Percentiles rank a stretch among this genome's conserved stretches.
These are phyloP conservation scores for Oryzias woworae DNA, from an alignment of 2,113 vertebrate species.

Conservation along the genomic window DNA sequence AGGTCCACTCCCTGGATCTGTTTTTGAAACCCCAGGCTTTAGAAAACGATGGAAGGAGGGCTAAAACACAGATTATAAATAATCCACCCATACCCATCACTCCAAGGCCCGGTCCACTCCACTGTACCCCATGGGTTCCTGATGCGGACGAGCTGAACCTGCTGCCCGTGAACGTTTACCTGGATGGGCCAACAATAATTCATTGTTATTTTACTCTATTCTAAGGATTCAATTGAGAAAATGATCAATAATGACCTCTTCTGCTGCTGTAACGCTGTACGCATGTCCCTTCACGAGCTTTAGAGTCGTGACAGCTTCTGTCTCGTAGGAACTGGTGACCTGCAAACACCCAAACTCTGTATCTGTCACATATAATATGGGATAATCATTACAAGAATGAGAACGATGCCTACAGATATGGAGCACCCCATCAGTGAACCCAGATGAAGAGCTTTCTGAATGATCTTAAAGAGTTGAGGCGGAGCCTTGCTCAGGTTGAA, in stretches of 20 bases:
- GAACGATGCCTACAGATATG: slow-evolving; percentile 67
- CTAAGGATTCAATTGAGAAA: not conserved
- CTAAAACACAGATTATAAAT: not conserved
- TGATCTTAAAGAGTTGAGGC: slow-evolving; percentile 69
- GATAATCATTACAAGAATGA: not conserved
- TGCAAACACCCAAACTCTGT: slow-evolving; percentile 29
- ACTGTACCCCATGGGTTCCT: slow-evolving; percentile 89
- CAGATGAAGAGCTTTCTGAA: slow-evolving; percentile 62
- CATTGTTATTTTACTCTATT: not conserved
- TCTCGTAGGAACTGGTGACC: slow-evolving; percentile 68
- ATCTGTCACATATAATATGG: not conserved
- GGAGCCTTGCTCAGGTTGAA: slow-evolving; percentile 78
- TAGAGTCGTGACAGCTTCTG: slow-evolving; percentile 78
- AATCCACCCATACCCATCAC: slow-evolving; percentile 77
- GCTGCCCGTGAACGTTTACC: slow-evolving; percentile 32
- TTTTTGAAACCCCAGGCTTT: slow-evolving; percentile 3
- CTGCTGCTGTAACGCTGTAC: slow-evolving; percentile 84
- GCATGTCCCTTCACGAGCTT: slow-evolving; percentile 88
- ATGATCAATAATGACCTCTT: slow-evolving; percentile 72
- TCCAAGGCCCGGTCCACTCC: slow-evolving; percentile 91
- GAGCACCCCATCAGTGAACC: slow-evolving; percentile 79
- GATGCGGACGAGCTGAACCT: slow-evolving; percentile 58
- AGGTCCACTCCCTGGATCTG: slow-evolving; percentile 84
- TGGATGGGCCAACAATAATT: slow-evolving; percentile 10
- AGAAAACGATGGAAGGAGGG: not conserved